Base-by-base conservation (phyloP, 2,113 vertebrate genomes). In the Excalfactoria chinensis region DNA sequence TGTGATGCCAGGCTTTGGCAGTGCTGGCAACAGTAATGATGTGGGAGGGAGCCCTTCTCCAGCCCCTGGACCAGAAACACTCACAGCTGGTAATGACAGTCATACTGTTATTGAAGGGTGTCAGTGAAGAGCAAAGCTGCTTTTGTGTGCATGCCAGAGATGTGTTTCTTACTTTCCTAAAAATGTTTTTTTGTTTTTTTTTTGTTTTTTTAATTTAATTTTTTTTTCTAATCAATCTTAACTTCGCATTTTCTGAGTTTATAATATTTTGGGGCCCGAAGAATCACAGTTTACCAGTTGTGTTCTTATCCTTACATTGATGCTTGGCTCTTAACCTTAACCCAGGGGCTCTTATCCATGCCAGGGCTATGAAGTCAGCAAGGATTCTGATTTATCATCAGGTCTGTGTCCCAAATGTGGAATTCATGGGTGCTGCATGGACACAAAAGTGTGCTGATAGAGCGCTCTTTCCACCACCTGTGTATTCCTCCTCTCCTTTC, bases 211-310 rank as follows among this genome's bases (percentile, higher is more conserved):
- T 30, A 6, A 44, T 44, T 44, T 55, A 10, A 37, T 13, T n/a
- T n/a, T 58, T 35, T 84, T 62, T 26, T 68, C 77, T 16, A 84
- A 17, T 56, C 32, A 66, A 0, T 82, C 78, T 66, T 82, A n/a
- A 66, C 71, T 87, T 83, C 86, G 20, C 79, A 35, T 85, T 79
- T 95, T 59, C 35, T 51, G 30, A 76, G 13, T 83, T 85, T 67
- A 26, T 80, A 3, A 4, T 67, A 6, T 70, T 77, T 86, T 28
- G 34, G 32, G 6, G 28, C 66, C 89, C 70, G 32, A 84, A 81
- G 70, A 88, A 78, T 67, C 6, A 11, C 14, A 20, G 1, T 63
- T 89, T 80, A 58, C 17, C 34, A 26, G 9, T 6, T 68, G n/a
- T 40, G 23, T 85, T 93, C 60, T 44, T 88, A 4, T 28, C 41